Base-by-base conservation (phyloP, 2,797 vertebrate species). In the Anolis apletophallus region DNA sequence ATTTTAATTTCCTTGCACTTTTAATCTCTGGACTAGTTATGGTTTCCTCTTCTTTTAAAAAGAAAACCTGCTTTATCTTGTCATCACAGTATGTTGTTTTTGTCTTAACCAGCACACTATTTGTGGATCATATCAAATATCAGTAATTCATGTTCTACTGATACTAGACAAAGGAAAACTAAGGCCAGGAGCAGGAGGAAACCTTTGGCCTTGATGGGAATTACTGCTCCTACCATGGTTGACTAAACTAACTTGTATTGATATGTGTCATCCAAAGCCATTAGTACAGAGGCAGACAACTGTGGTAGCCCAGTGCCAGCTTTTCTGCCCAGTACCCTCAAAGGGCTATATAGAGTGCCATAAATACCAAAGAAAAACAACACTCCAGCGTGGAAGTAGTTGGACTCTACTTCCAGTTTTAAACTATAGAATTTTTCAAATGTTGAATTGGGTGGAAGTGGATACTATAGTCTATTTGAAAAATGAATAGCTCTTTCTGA, bases 81-180 rank as follows among this genome's bases (percentile, higher is more conserved):
- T 17, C 23, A 80, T 61, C 36, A 11, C 29, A 46, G 0, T 19
- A 2, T 17, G 0, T 13, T 8, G 7, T 85, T 90, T 85, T 55
- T 86, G 14, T 8, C 21, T 61, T 32, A 46, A 67, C 57, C 54
- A 52, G 61, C 16, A n/a, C 59, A 68, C 19, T 19, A 64, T 1
- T n/a, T 21, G 29, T 71, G 64, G 54, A 5, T 1, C 13, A 32
- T 50, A 74, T 64, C 68, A 59, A 36, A 52, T 55, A n/a, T 80
- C 40, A 81, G 12, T 14, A n/a, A 32, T 74, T 34, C 55, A 34
- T 81, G 34, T 12, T 2, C 0, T 0, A 0, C 36, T 52, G 19
- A 55, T 40, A 34, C 19, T 23, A 0, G 0, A 0, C 55, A 73
- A 85, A 34, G 0, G 0, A 1, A 12, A 1, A 5, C 1, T 57